phyloP scores from a whole-genome alignment of 1,140 invertebrate species.

The Triops cancriformis region DNA sequence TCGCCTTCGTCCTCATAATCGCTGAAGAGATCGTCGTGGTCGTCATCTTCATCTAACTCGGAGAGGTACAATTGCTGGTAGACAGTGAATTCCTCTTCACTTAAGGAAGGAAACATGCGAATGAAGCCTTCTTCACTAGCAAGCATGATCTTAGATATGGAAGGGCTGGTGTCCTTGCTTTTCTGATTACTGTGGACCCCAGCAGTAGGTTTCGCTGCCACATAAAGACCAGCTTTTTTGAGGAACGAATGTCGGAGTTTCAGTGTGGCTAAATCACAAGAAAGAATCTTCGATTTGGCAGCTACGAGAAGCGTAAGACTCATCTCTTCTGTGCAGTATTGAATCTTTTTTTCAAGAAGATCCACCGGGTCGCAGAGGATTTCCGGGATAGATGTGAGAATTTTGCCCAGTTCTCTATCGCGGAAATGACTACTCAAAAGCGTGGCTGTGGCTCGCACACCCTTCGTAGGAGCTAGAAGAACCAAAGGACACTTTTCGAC shows the following conservation, averaged over 20 bases:
- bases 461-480: background rate
- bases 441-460: background rate
- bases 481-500: background rate
- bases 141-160: background rate
- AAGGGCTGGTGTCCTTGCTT: background rate
- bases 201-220: background rate
- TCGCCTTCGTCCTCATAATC: background rate
- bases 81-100: background rate
- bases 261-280: background rate
- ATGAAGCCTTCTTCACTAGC: background rate
- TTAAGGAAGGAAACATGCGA: background rate
- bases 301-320: background rate
- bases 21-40: background rate
- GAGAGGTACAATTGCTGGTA: background rate
- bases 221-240: background rate
- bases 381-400: background rate
- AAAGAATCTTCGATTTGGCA: background rate
- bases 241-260: background rate
- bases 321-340: background rate
- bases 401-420: background rate
- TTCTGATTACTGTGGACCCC: background rate
- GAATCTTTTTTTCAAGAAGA: background rate
- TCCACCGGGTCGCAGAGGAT: background rate
- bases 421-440: background rate
- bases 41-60: background rate